Evolutionary conservation across 2,797 vertebrate genomes (phyloP).

Genomic region (Schizopygopsis pylzovi): DNA sequence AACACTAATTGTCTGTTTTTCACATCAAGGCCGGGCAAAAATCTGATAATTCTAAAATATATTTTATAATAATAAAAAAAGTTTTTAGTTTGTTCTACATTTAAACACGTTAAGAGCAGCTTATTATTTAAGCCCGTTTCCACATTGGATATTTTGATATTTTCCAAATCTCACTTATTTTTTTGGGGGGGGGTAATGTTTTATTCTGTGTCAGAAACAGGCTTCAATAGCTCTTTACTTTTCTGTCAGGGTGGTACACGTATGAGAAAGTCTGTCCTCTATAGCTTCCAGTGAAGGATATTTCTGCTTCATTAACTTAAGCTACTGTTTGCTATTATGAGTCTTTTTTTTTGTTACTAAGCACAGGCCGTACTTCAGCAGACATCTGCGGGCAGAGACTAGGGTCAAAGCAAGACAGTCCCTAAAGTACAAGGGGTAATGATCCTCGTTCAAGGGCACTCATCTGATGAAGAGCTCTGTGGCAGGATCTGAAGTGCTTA

Average conservation of each 20-base stretch:
- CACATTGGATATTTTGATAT: too few species aligned
- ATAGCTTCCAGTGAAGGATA: neutral
- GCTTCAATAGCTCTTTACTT: neutral
- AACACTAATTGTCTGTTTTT: neutral
- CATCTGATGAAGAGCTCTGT: neutral
- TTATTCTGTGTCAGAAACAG: neutral
- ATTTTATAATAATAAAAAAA: neutral
- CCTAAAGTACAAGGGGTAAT: slow-evolving; percentile 6
- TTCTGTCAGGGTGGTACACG: neutral
- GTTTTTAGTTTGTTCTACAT: neutral
- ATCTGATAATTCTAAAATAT: neutral
- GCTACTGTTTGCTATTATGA: neutral
- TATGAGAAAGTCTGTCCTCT: neutral
- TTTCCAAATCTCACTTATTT: too few species aligned
- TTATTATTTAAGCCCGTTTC: too few species aligned
- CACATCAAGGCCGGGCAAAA: neutral
- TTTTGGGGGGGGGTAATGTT: too few species aligned
- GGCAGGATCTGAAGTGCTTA: slow-evolving; percentile 18
- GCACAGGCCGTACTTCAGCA: neutral
- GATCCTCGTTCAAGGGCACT: slow-evolving; percentile 25
- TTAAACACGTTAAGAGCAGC: neutral
- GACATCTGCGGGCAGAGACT: neutral
- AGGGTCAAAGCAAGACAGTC: slow-evolving; percentile 11
- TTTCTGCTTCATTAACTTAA: slow-evolving; percentile 1
- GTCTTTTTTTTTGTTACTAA: neutral